Base-by-base conservation (phyloP, 1,140 invertebrate species). In the Bombus turneri region DNA sequence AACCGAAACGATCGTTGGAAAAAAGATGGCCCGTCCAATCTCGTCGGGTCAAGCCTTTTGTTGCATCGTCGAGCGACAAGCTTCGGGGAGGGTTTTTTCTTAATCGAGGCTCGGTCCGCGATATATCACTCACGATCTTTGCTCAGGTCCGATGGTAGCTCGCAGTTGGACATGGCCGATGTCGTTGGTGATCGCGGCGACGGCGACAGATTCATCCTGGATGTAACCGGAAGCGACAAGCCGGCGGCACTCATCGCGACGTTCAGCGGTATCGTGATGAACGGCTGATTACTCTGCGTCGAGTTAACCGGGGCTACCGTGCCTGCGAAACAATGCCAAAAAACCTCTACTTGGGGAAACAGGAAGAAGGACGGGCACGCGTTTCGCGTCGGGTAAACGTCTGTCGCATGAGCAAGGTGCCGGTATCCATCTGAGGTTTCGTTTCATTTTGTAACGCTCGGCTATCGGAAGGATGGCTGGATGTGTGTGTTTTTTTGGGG, bases 191-290 rank as follows among this genome's bases (percentile, higher is more conserved):
- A 92, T 41, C 91, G 89, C 59, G 92, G 88, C 39, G 89, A 87
- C 85, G 93, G 88, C 86, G 92, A 88, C 73, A 90, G 62, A 53
- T 79, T 85, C 86, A 91, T 92, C 89, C 93, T 94, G 84, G 94
- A 93, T 25, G 87, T 92, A 39, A 94, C 92, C 31, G 94, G 94
- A 80, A 94, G 86, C 74, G 93, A 94, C 66, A 95, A 79, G 78
- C 94, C 94, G 9, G 93, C 93, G 76, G 93, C 93, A 71, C 90
- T 94, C 93, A 94, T 94, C 88, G 94, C 93, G 47, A 95, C 94
- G 88, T 93, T 94, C 86, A 94, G 87, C 73, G 94, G 94, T 91
- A 95, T 95, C 88, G 94, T 94, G 92, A 95, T 95, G 88, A 94
- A 95, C 89, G 93, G 93, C 83, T 94, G 94, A 90, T 91, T 95